Conservation (phyloP, 64 coral and sea anemone genomes). For the Porites australiensis region DNA sequence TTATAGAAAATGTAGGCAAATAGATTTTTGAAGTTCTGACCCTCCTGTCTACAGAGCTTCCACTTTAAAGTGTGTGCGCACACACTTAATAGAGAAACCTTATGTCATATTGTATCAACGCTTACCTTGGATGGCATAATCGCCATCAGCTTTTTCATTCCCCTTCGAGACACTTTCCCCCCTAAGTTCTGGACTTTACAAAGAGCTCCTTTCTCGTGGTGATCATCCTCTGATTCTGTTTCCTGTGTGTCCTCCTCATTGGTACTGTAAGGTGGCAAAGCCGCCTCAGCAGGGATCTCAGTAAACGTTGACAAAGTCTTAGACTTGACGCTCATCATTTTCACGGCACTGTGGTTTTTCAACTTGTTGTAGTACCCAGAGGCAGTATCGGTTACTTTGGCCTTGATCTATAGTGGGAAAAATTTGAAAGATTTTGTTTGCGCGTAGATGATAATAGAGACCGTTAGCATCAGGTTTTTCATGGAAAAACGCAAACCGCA, state of each 20-base stretch:
- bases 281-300: conserved; percentile 84
- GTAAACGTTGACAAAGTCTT: conserved; percentile 70
- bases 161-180: conserved; percentile 73
- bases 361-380: conserved; percentile 78
- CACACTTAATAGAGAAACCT: no score
- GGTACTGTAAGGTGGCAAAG: conserved; percentile 81
- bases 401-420: conserved; percentile 57
- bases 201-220: conserved; percentile 54
- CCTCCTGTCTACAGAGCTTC: no score
- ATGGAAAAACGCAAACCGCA: no score
- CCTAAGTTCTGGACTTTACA: conserved; percentile 61
- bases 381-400: conserved; percentile 70
- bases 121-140: conserved; percentile 78
- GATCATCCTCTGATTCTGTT: conserved; percentile 48
- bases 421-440: background rate
- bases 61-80: no score
- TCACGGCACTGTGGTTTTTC: conserved; percentile 64
- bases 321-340: conserved; percentile 73
- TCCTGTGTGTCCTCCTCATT: conserved; percentile 87
- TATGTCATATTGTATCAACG: conserved; percentile 73
- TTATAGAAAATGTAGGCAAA: no score
- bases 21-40: no score
- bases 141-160: conserved; percentile 64
- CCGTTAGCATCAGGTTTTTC: no score
- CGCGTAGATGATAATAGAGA: no score